Conservation (phyloP, 2,888 invertebrate genomes). For the Macrosiphum euphorbiae region DNA sequence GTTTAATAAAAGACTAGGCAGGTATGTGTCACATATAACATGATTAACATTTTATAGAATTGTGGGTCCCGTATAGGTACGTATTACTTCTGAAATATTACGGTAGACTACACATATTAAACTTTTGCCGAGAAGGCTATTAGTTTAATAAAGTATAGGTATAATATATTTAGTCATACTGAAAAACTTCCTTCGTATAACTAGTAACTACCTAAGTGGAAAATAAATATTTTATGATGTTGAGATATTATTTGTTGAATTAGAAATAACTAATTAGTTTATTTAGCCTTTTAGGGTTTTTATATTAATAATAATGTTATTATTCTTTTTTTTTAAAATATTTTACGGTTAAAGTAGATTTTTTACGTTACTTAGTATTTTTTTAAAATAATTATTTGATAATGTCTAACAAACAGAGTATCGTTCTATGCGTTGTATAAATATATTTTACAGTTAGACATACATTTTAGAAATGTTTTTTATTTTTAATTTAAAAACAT, state of each 20-base stretch:
- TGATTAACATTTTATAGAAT: slow-evolving; percentile 26
- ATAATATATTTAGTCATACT: background rate
- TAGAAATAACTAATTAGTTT: background rate
- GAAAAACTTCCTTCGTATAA: background rate
- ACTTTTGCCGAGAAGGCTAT: background rate
- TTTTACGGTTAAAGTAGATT: background rate
- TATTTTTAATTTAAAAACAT: background rate
- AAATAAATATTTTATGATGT: background rate
- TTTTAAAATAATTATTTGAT: background rate
- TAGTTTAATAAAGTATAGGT: background rate
- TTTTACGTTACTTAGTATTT: background rate
- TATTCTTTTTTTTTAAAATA: background rate
- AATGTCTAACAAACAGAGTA: background rate
- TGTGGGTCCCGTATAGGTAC: background rate
- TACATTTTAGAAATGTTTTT: background rate
- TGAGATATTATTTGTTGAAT: background rate
- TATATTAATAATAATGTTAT: background rate
- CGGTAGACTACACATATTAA: background rate
- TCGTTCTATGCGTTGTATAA: background rate
- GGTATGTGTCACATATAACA: background rate
- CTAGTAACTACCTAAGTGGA: background rate
- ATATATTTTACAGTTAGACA: background rate
- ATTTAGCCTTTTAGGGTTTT: background rate
- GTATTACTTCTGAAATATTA: background rate
- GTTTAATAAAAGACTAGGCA: background rate